Evolutionary conservation across 2,888 invertebrate species (phyloP).

Genomic region (Philonicus albiceps): DNA sequence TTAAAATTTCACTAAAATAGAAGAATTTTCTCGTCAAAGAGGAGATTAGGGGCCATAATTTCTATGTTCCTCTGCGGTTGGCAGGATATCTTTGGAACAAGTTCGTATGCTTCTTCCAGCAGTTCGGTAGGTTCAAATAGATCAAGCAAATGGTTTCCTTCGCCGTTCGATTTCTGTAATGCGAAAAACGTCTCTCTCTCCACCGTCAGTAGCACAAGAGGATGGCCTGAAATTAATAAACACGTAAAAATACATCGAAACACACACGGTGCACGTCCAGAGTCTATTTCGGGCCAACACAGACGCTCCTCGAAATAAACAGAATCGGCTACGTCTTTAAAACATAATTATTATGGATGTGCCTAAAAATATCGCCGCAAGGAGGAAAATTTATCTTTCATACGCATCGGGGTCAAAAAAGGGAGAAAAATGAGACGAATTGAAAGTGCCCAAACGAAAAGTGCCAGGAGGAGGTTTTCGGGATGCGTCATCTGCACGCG

Average conservation of each 20-base stretch:
- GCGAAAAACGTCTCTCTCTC: background rate
- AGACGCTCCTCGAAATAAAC: slow-evolving; percentile 37
- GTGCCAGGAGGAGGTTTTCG: slow-evolving; percentile 30
- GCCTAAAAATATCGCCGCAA: slow-evolving; percentile 35
- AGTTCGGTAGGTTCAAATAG: background rate
- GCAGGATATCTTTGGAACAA: background rate
- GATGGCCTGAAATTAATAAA: slow-evolving; percentile 32
- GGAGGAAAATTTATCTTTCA: slow-evolving; percentile 42
- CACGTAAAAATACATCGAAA: slow-evolving; percentile 32
- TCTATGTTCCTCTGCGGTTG: background rate
- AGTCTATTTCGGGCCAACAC: slow-evolving; percentile 32
- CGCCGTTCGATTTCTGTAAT: background rate
- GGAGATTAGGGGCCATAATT: background rate
- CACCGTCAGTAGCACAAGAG: background rate
- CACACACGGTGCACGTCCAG: slow-evolving; percentile 24
- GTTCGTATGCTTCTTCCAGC: background rate
- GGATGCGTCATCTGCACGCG: slow-evolving; percentile 39
- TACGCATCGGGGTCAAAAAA: slow-evolving; percentile 40
- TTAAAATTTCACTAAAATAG: background rate
- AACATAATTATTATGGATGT: slow-evolving; percentile 44
- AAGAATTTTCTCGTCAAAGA: background rate
- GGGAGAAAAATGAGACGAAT: slow-evolving; percentile 5
- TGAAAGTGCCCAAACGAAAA: slow-evolving; percentile 19
- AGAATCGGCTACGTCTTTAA: slow-evolving; percentile 39
- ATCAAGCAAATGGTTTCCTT: background rate